Conservation (phyloP, 1,140 invertebrate genomes). For the Drosophila gunungcola region DNA sequence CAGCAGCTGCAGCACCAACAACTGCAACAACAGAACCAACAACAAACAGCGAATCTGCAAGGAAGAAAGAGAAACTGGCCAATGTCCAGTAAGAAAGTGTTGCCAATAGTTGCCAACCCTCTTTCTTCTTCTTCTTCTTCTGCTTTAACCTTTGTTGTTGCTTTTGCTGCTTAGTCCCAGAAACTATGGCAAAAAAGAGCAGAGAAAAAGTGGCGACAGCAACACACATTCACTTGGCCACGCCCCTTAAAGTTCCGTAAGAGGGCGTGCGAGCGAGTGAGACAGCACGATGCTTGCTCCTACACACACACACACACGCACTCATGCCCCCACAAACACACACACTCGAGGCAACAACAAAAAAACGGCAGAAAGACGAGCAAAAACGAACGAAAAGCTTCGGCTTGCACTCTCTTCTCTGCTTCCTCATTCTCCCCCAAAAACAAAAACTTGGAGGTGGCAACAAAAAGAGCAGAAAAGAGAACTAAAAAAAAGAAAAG, state of each 20-base stretch:
- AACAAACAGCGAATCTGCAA: conserved; percentile 21
- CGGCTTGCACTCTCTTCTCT: conserved; percentile 50
- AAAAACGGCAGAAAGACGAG: conserved; percentile 30
- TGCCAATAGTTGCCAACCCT: conserved; percentile 72
- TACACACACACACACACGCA: conserved; percentile 22
- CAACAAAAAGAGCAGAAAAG: conserved; percentile 45
- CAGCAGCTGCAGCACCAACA: conserved; percentile 19
- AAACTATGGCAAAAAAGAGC: conserved; percentile 70
- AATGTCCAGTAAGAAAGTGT: conserved; percentile 76
- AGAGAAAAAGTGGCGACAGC: conserved; percentile 66
- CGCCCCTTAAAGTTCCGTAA: conserved; percentile 39
- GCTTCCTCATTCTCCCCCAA: conserved; percentile 2
- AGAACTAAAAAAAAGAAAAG: conserved; percentile 47
- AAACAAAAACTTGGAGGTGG: conserved; percentile 18
- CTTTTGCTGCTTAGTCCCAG: conserved; percentile 64
- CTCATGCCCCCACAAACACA: no score
- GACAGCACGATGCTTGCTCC: conserved; percentile 65
- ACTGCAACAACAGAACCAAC: conserved; percentile 12
- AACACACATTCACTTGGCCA: conserved; percentile 61
- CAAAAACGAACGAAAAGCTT: conserved; percentile 43
- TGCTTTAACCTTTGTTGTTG: conserved; percentile 51
- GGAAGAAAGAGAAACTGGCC: conserved; percentile 65
- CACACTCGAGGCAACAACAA: conserved; percentile 12
- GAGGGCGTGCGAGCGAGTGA: conserved; percentile 44
- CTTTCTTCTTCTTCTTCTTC: conserved; percentile 58